Evolutionary conservation across 1,140 invertebrate genomes (phyloP).

Genomic region (Danaus plexippus): DNA sequence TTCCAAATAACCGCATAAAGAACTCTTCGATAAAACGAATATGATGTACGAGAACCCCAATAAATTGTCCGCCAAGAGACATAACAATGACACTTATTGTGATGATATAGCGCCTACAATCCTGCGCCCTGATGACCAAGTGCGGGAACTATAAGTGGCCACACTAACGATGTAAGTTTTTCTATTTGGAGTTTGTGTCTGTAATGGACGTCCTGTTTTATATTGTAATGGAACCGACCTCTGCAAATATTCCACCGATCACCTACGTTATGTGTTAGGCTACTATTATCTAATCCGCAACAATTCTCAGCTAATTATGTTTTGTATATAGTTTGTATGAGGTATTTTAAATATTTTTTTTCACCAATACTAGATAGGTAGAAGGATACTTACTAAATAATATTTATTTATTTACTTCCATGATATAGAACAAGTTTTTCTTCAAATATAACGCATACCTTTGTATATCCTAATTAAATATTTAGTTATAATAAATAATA

Average conservation of each 20-base stretch:
- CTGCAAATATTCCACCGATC: not conserved
- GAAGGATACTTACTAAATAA: no score
- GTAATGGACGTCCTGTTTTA: slow-evolving; percentile 19
- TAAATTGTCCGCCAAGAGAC: slow-evolving; percentile 15
- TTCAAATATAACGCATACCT: no score
- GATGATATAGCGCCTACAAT: slow-evolving; percentile 11
- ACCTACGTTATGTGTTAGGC: slow-evolving; percentile 1
- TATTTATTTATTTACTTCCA: no score
- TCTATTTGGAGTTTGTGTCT: slow-evolving; percentile 36
- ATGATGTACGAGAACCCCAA: slow-evolving; percentile 19
- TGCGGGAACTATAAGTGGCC: slow-evolving; percentile 18
- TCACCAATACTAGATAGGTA: no score
- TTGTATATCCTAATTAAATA: no score
- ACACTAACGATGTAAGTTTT: slow-evolving; percentile 45
- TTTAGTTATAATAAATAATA: no score
- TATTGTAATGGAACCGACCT: slow-evolving; percentile 12
- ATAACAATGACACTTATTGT: slow-evolving; percentile 6
- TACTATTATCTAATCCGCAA: slow-evolving; percentile 1
- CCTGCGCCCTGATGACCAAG: not conserved
- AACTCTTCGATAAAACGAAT: slow-evolving; percentile 22
- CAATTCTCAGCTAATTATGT: not conserved
- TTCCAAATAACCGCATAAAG: slow-evolving; percentile 14
- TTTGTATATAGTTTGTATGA: not conserved
- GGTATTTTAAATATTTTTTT: not conserved
- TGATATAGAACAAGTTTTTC: no score